Base-by-base conservation (phyloP, 2,888 invertebrate genomes). In the Sialis lutaria region DNA sequence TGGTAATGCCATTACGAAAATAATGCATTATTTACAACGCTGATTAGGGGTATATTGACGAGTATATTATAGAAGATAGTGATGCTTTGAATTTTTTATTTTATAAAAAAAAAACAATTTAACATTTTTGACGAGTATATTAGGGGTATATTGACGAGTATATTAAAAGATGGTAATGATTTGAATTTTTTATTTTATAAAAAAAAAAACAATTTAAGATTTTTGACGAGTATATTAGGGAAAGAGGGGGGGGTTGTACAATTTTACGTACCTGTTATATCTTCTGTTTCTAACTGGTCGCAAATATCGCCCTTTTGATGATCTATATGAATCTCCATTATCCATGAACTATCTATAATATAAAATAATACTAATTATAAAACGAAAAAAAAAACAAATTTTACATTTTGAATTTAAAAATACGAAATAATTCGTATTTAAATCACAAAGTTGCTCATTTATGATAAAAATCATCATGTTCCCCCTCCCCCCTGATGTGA, bases 251-350 rank as follows among this genome's bases (percentile, higher is more conserved):
- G n/a, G n/a, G n/a, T n/a, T 22, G 22, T 22, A 22, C 22, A 22
- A 22, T 22, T 22, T 22, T n/a, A 37, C 75, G 68, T 64, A 81
- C 80, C 80, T 75, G 68, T 75, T 80, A 63, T 79, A 77, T 59
- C 79, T 70, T 58, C 80, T 77, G 70, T 75, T 82, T 60, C 82
- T 72, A 53, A 81, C 73, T 47, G 81, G 80, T 53, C 81, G 72
- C 58, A 71, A 67, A 52, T 72, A 63, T 61, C 73, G 73, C 56
- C 68, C 71, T 54, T 60, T 59, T 52, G 67, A 68, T 52, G 64
- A 64, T 7, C 40, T 33, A 12, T 40, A 39, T 32, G 22, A 22
- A 32, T 45, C 45, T 45, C 39, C 45, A 39, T 45, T 22, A 30
- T 39, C 45, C 39, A 39, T 45, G 13, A 40, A 9, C 8, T 8